phyloP scores from a whole-genome alignment of 2,797 vertebrate species.

The Malurus splendens region DNA sequence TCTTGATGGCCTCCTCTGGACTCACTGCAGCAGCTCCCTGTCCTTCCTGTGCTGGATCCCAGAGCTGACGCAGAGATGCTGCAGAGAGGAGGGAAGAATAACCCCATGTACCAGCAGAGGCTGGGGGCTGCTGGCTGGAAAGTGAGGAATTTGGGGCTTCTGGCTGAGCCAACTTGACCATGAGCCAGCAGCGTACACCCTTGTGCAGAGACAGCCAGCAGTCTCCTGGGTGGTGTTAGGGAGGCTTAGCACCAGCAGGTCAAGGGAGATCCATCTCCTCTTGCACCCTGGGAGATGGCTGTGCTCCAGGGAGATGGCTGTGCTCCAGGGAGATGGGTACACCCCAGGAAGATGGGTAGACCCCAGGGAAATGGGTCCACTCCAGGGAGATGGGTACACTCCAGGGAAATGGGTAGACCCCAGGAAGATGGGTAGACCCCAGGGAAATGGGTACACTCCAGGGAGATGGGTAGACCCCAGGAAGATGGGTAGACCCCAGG shows the following conservation, averaged over 20 bases:
- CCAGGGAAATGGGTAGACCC: no score
- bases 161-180: background rate
- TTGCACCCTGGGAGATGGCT: background rate
- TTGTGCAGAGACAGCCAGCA: background rate
- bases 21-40: background rate
- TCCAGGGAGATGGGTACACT: no score
- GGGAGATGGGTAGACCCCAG: background rate
- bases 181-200: background rate
- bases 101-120: accelerated
- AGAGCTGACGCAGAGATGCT: background rate
- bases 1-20: background rate
- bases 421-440: no score
- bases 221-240: background rate
- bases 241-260: background rate
- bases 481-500: no score
- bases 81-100: background rate
- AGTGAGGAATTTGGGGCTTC: background rate
- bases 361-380: background rate
- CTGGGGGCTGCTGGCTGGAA: background rate
- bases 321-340: background rate
- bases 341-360: background rate
- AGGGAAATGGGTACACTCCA: background rate
- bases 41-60: background rate
- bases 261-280: background rate
- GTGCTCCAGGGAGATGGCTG: background rate